These are phyloP conservation scores for Esox niger DNA, from an alignment of 2,113 vertebrate genomes.

Conservation along the genomic window DNA sequence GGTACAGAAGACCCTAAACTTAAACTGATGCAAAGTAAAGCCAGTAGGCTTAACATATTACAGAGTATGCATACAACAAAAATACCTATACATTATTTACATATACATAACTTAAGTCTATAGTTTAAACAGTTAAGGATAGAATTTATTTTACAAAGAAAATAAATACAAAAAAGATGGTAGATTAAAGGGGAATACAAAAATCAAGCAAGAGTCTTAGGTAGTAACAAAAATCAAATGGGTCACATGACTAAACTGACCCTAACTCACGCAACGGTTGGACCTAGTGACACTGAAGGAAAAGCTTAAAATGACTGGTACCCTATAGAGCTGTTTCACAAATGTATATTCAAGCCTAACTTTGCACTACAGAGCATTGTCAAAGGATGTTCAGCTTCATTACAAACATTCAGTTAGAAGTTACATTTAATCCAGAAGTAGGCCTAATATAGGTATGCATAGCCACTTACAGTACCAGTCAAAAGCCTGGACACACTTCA, in stretches of 20 bases:
- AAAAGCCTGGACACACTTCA: too few species aligned
- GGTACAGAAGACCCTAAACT: slow-evolving; percentile 57
- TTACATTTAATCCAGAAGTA: slow-evolving; percentile 6
- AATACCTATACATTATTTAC: slow-evolving; percentile 69
- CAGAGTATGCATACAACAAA: slow-evolving; percentile 62
- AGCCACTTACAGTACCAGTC: too few species aligned
- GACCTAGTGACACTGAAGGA: slow-evolving; percentile 29
- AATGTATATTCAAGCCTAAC: slow-evolving; percentile 27
- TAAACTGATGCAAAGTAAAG: slow-evolving; percentile 49
- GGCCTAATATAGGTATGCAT: slow-evolving; percentile 25
- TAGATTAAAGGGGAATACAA: slow-evolving; percentile 57
- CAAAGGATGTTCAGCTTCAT: background rate
- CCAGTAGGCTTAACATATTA: slow-evolving; percentile 51
- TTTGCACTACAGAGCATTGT: slow-evolving; percentile 2
- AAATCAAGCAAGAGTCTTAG: slow-evolving; percentile 62
- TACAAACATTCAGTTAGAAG: slow-evolving; percentile 3
- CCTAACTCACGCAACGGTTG: slow-evolving; percentile 42
- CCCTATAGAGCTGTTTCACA: slow-evolving; percentile 45
- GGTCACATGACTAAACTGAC: slow-evolving; percentile 56
- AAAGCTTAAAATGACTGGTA: slow-evolving; percentile 68
- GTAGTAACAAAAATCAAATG: slow-evolving; percentile 58
- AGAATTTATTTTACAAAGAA: slow-evolving; percentile 64
- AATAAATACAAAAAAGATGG: slow-evolving; percentile 74
- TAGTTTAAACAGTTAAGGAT: slow-evolving; percentile 64
- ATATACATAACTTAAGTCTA: slow-evolving; percentile 78